Base-by-base conservation (phyloP, 2,888 invertebrate species). In the Eupithecia pulchellata region DNA sequence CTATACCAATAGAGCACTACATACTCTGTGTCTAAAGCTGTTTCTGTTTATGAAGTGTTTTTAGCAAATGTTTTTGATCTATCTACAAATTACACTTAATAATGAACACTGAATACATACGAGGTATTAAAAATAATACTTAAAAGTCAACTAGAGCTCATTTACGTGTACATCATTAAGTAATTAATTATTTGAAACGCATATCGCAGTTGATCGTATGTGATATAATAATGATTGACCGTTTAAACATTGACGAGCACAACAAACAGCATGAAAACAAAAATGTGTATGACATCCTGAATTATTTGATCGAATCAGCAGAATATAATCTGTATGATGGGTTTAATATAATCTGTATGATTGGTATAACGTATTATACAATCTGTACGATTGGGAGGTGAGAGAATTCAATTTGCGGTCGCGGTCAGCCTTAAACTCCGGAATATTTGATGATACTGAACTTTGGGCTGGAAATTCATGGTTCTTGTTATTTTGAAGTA, bases 351-450 rank as follows among this genome's bases (percentile, higher is more conserved):
- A 36, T 36, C 36, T 36, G 36, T 36, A 36, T 36, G 39, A 39
- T 39, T n/a, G n/a, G n/a, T n/a, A n/a, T n/a, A n/a, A n/a, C n/a
- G 14, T 36, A 36, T 36, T 14, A 36, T 14, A 36, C 14, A 36
- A 36, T 36, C 36, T 36, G 36, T 36, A 36, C 14, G 39, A 39
- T 39, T 0, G 39, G 11, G 25, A 52, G 52, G 52, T 52, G 52
- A 52, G 52, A 52, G 52, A 52, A 52, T 25, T 52, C 52, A 73
- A 69, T 66, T 73, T 67, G 69, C 67, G 52, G 52, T 52, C 25
- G 25, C 52, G 25, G 67, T 64, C 52, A 25, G 52, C 52, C 25
- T 20, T 52, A 25, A 47, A 11, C 52, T 52, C 20, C 52, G 20
- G 52, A 52, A 52, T 52, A n/a, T 52, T 52, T 52, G 25, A 52